Percentiles rank a stretch among this genome's conserved stretches.
Conservation (phyloP, 1,140 invertebrate genomes). For the Drosophila nikananu region DNA sequence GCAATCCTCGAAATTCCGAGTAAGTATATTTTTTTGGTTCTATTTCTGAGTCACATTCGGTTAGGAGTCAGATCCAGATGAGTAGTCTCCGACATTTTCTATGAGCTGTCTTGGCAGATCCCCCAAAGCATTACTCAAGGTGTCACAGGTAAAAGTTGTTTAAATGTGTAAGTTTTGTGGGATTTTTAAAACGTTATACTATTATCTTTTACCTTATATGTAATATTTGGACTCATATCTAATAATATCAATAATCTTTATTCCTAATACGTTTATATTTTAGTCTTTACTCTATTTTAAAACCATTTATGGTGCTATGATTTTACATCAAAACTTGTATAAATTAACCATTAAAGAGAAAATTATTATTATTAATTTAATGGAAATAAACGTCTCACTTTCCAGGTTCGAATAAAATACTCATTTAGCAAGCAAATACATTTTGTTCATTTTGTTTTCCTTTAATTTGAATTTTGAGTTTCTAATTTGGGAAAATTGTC, state of each 20-base stretch:
- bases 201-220: not conserved
- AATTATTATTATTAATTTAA: too few species aligned
- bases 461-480: not conserved
- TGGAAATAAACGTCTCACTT: too few species aligned
- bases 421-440: too few species aligned
- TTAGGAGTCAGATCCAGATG: constrained; percentile 15
- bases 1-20: constrained; percentile 34
- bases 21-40: constrained; percentile 21
- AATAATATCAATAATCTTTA: not conserved
- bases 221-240: not conserved
- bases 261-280: too few species aligned
- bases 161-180: not conserved
- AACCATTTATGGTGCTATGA: too few species aligned
- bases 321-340: too few species aligned
- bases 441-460: too few species aligned
- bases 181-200: not conserved
- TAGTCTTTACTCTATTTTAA: too few species aligned
- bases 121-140: constrained; percentile 30
- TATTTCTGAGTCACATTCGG: constrained; percentile 13
- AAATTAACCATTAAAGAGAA: too few species aligned
- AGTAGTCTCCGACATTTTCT: constrained; percentile 12
- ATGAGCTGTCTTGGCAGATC: constrained; percentile 30
- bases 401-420: too few species aligned
- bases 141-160: constrained; percentile 2
- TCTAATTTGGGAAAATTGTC: too few species aligned